Percentiles rank a stretch among this genome's conserved stretches.
These are phyloP conservation scores for Argopecten irradians DNA, from an alignment of 1,140 invertebrate species.

Conservation along the genomic window DNA sequence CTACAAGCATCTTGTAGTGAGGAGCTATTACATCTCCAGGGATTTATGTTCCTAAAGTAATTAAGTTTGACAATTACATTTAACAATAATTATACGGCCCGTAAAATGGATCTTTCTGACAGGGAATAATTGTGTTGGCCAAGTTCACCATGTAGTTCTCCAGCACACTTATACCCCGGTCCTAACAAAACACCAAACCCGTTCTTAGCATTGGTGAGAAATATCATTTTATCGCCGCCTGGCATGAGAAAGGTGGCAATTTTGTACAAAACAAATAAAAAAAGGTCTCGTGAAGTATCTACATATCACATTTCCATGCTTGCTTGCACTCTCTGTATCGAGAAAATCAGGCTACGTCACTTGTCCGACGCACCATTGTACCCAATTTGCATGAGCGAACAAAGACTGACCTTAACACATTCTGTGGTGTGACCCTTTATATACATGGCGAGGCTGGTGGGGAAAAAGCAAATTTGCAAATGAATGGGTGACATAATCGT, in stretches of 20 bases:
- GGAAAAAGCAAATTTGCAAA: constrained; percentile 42
- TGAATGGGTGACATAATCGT: constrained; percentile 44
- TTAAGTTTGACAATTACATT: constrained; percentile 19
- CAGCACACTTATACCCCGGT: background rate
- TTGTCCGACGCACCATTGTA: constrained; percentile 8
- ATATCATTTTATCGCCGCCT: constrained; percentile 8
- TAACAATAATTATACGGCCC: constrained; percentile 1
- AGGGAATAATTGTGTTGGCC: background rate
- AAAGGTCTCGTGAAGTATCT: constrained; percentile 17
- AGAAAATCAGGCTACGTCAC: constrained; percentile 13
- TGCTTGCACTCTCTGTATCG: constrained; percentile 1
- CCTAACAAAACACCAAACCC: background rate
- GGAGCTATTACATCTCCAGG: background rate
- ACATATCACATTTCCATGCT: constrained; percentile 17
- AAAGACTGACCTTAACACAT: constrained; percentile 36
- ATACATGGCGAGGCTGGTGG: constrained; percentile 35
- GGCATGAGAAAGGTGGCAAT: constrained; percentile 14
- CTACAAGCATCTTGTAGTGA: background rate
- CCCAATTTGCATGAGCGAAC: constrained; percentile 28
- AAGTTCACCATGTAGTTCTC: background rate
- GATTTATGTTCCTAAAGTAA: constrained; percentile 18
- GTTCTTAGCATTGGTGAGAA: background rate
- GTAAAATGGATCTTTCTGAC: constrained; percentile 17
- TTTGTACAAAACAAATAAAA: constrained; percentile 23
- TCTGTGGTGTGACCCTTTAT: constrained; percentile 40